phyloP scores from a whole-genome alignment of 2,113 vertebrate genomes.

The Pelecanoides urinatrix region DNA sequence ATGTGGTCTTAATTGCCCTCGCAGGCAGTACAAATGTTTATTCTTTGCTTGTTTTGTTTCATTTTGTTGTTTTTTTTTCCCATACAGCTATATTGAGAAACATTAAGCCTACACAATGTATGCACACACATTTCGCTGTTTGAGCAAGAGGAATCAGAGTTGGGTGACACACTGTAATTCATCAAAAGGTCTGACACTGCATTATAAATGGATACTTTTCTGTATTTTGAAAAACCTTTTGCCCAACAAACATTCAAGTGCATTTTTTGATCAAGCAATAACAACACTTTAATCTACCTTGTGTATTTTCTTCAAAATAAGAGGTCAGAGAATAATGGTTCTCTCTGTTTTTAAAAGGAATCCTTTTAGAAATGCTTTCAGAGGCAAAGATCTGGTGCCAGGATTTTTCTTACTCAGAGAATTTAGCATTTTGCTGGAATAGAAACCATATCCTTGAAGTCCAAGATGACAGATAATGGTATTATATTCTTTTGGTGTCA shows the following conservation, averaged over 20 bases:
- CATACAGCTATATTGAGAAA: background rate
- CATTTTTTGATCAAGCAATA: constrained; percentile 49
- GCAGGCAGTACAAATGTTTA: background rate
- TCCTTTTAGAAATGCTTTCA: constrained; percentile 11
- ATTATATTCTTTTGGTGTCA: background rate
- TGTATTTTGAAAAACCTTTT: constrained; percentile 24
- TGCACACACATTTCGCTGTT: background rate
- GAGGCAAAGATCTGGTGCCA: background rate
- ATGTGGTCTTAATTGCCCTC: constrained; percentile 4
- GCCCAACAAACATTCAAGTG: background rate
- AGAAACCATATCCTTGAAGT: background rate
- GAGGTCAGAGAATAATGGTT: background rate
- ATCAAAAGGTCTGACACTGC: constrained; percentile 2
- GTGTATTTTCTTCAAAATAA: constrained; percentile 18
- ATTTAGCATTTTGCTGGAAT: background rate
- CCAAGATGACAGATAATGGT: background rate
- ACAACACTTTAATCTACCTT: constrained; percentile 23
- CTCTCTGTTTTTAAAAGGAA: background rate
- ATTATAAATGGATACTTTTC: background rate
- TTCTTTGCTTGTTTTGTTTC: background rate
- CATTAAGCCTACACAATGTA: constrained; percentile 10
- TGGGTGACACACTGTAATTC: constrained; percentile 25
- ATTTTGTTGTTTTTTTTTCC: background rate
- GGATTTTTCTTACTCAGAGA: background rate
- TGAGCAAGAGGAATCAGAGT: constrained; percentile 14